phyloP scores from a whole-genome alignment of 1,140 invertebrate species.

The Radopholus similis region DNA sequence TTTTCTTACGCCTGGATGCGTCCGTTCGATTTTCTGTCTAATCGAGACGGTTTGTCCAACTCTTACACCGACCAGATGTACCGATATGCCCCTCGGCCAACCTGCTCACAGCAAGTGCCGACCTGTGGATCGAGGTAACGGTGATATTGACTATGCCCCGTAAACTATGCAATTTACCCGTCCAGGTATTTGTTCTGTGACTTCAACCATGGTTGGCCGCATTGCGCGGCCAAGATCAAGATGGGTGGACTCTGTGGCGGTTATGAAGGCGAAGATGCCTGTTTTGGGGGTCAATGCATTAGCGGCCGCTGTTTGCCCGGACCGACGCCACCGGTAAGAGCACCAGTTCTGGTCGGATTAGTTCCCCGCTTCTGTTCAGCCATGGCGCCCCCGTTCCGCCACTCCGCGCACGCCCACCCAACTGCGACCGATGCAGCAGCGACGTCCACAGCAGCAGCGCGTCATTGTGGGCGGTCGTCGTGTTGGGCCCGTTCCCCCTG shows the following conservation, averaged over 20 bases:
- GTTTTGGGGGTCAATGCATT: constrained; percentile 50
- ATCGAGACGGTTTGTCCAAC: constrained; percentile 58
- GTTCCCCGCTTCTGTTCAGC: background rate
- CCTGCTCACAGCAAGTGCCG: constrained; percentile 43
- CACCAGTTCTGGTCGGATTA: background rate
- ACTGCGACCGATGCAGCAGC: background rate
- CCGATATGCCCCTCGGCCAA: constrained; percentile 47
- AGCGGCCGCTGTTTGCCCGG: constrained; percentile 52
- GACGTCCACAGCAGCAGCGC: background rate
- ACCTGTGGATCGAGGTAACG: constrained; percentile 50
- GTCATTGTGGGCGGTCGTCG: background rate
- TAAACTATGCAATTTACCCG: background rate
- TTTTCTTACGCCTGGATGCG: constrained; percentile 56
- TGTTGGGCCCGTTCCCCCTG: background rate
- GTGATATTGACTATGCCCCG: background rate
- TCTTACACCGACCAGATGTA: constrained; percentile 58
- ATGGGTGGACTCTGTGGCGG: constrained; percentile 50
- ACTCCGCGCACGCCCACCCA: background rate
- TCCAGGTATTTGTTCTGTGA: constrained; percentile 57
- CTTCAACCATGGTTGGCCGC: constrained; percentile 43
- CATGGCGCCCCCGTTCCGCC: constrained; percentile 9
- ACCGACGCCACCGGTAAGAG: constrained; percentile 42
- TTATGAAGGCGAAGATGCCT: constrained; percentile 53
- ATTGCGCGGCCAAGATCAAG: constrained; percentile 60
- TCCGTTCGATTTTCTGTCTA: constrained; percentile 48